Conservation (phyloP, 2,888 invertebrate species). For the Apotomis betuletana region DNA sequence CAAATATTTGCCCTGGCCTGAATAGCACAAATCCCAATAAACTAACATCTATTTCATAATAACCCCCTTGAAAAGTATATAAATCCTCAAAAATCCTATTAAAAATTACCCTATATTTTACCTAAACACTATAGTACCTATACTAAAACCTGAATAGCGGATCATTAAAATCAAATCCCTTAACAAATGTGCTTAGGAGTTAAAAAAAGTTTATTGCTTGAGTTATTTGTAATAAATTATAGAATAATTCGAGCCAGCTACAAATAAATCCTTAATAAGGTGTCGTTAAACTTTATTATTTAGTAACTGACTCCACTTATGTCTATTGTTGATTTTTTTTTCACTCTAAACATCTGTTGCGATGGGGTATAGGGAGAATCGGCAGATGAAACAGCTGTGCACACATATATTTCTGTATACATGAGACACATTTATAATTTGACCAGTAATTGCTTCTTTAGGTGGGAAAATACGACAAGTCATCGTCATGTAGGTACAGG, state of each 20-base stretch:
- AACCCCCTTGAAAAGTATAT: conserved; percentile 50
- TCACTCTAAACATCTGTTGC: conserved; percentile 74
- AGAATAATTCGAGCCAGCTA: conserved; percentile 73
- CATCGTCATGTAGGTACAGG: too few species aligned
- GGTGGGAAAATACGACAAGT: too few species aligned
- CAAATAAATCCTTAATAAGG: conserved; percentile 68
- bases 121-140: conserved; percentile 43
- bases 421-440: too few species aligned
- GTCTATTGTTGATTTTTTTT: conserved; percentile 69
- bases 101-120: conserved; percentile 71
- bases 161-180: conserved; percentile 76
- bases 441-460: too few species aligned
- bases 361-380: conserved; percentile 50
- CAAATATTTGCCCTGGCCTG: too few species aligned
- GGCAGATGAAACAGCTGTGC: conserved; percentile 49
- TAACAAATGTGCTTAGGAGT: conserved; percentile 65
- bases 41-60: conserved; percentile 25
- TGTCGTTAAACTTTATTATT: conserved; percentile 34
- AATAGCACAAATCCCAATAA: conserved; percentile 4
- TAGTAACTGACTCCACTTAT: conserved; percentile 74
- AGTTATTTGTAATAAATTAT: conserved; percentile 83
- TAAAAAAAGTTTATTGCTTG: conserved; percentile 60
- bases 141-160: conserved; percentile 50
- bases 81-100: conserved; percentile 62
- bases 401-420: too few species aligned